Conservation (phyloP, 2,888 invertebrate genomes). For the Electrophaes corylata region DNA sequence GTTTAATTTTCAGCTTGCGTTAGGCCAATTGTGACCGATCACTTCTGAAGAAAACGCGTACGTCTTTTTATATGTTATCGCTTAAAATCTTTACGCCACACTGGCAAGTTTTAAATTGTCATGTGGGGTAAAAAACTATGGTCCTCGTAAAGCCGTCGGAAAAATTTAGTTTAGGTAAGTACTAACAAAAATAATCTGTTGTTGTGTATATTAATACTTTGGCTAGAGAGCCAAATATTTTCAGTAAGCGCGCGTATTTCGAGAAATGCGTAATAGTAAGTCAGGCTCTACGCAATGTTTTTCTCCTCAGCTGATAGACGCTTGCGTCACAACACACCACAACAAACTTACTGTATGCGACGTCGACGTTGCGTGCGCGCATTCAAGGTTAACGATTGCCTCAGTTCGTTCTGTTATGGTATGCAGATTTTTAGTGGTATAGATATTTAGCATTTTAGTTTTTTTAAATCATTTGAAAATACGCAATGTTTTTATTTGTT, state of each 20-base stretch:
- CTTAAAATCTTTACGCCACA: too few relatives aligned
- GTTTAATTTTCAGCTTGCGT: too few relatives aligned
- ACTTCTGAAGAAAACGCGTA: too few relatives aligned
- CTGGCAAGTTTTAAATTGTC: too few relatives aligned
- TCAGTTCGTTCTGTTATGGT: slow-evolving; percentile 1
- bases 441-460: neutral
- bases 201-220: neutral
- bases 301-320: slow-evolving; percentile 34
- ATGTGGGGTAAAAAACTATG: too few relatives aligned
- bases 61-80: too few relatives aligned
- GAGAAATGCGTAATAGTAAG: slow-evolving; percentile 16
- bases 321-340: slow-evolving; percentile 30
- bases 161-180: neutral
- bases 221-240: slow-evolving; percentile 11
- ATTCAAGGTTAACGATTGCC: slow-evolving; percentile 23
- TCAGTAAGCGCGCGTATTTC: slow-evolving; percentile 15
- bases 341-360: slow-evolving; percentile 18
- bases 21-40: too few relatives aligned
- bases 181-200: neutral
- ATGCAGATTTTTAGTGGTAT: neutral
- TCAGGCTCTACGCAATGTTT: slow-evolving; percentile 29
- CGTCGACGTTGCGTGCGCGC: slow-evolving; percentile 19
- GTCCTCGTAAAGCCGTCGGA: neutral
- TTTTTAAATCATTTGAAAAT: too few relatives aligned
- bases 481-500: neutral